Base-by-base conservation (phyloP, 2,888 invertebrate genomes). In the Dusona sp. region DNA sequence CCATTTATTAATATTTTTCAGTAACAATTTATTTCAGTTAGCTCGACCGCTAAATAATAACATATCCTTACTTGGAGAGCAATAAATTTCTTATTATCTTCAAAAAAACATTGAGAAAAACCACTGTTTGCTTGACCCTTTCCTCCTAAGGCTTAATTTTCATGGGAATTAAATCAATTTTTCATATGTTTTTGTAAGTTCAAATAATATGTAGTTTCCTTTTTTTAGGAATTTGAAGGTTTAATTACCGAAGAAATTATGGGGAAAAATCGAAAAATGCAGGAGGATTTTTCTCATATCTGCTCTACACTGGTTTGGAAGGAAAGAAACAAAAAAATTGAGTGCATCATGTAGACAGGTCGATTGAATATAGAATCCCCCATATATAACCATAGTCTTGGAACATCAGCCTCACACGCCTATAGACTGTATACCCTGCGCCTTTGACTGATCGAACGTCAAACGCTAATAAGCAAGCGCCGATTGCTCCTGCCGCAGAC, bases 391-490 rank as follows among this genome's bases (percentile, higher is more conserved):
- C 42, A 54, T 73, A 6, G 54, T n/a, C 22, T 45, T 73, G 74
- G 38, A 74, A 74, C 65, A n/a, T n/a, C n/a, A 48, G 42, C 38
- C 80, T 80, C 73, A 48, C 75, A 61, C 54, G 74, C 68, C 67
- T 65, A 80, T 80, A 79, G 74, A 89, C 89, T 88, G 89, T 89
- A 91, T 89, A 89, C 88, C 88, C 89, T 88, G 90, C 89, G 89
- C 90, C 90, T 90, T 93, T 93, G 93, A 93, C 92, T 93, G 91
- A 93, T 93, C 93, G 93, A 93, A 92, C 93, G 93, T 93, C 94
- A 93, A 93, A 93, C 91, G 91, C 92, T 93, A 94, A 93, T 93
- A 94, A 93, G 92, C 92, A 91, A 93, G 91, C 91, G 90, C 92
- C 92, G 92, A 93, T 92, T 90, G 90, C 90, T 82, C 61, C 82